These are phyloP conservation scores for Heterohyrax brucei DNA, from an alignment of 2,797 vertebrate genomes.

Conservation along the genomic window DNA sequence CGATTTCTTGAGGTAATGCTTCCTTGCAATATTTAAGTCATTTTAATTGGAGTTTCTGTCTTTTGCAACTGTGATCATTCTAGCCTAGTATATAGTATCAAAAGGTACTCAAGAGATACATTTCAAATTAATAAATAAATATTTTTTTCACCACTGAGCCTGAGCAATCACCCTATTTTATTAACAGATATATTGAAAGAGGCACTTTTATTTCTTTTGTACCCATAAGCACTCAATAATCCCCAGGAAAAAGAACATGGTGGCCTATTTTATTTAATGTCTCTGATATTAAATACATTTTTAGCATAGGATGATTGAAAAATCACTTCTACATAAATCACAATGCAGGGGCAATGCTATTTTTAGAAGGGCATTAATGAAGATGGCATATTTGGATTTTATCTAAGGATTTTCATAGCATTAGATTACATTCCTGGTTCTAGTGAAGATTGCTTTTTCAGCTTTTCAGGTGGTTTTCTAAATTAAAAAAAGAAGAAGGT, in stretches of 20 bases:
- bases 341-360: background rate
- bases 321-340: conserved; percentile 25
- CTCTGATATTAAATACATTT: conserved; percentile 57
- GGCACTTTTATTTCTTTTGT: background rate
- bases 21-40: background rate
- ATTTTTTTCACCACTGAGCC: conserved; percentile 4
- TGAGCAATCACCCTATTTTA: background rate
- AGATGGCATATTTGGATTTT: conserved; percentile 48
- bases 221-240: background rate
- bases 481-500: background rate
- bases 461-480: background rate
- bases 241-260: background rate
- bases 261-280: conserved; percentile 26
- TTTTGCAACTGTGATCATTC: background rate
- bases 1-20: conserved; percentile 6
- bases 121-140: conserved; percentile 22
- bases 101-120: background rate
- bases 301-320: conserved; percentile 49
- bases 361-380: conserved; percentile 53
- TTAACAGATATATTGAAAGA: conserved; percentile 11
- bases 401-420: conserved; percentile 45
- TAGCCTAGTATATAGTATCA: conserved; percentile 8
- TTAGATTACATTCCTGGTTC: conserved; percentile 32
- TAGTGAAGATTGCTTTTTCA: conserved; percentile 23
- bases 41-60: conserved; percentile 47